Evolutionary conservation across 2,113 vertebrate species (phyloP).

Genomic region (Circaetus cinerascens): DNA sequence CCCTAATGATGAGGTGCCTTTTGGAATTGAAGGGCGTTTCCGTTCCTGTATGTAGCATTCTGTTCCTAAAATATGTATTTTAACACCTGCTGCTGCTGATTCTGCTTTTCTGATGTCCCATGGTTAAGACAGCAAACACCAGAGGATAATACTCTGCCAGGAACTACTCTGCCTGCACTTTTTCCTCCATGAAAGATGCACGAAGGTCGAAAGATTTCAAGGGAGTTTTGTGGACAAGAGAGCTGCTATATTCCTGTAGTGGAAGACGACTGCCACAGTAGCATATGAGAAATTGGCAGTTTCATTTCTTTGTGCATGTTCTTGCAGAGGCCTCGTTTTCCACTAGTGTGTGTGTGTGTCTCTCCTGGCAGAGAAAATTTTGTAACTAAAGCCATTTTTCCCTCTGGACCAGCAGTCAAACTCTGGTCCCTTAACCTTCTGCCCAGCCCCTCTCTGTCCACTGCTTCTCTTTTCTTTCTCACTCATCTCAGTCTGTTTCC

Average conservation of each 20-base stretch:
- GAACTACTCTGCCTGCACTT: background rate
- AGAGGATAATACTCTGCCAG: background rate
- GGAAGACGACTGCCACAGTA: background rate
- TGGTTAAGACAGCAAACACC: background rate
- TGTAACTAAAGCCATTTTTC: background rate
- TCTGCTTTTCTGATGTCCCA: background rate
- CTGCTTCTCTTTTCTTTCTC: background rate
- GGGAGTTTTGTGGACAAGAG: background rate
- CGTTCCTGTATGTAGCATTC: too few species aligned
- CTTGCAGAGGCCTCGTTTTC: background rate
- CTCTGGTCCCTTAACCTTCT: background rate
- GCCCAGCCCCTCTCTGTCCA: background rate
- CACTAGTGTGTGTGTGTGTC: background rate
- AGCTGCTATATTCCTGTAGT: background rate
- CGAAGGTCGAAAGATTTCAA: background rate
- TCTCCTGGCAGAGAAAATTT: background rate
- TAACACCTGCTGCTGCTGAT: slow-evolving; percentile 1
- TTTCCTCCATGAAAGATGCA: background rate
- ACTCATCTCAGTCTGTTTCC: background rate
- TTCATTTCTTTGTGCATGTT: background rate
- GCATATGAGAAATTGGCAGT: background rate
- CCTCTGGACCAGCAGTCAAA: background rate
- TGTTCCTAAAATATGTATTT: background rate
- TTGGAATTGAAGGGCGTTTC: too few species aligned
- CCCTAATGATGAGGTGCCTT: too few species aligned